Conservation (phyloP, 2,113 vertebrate genomes). For the Lepus europaeus region DNA sequence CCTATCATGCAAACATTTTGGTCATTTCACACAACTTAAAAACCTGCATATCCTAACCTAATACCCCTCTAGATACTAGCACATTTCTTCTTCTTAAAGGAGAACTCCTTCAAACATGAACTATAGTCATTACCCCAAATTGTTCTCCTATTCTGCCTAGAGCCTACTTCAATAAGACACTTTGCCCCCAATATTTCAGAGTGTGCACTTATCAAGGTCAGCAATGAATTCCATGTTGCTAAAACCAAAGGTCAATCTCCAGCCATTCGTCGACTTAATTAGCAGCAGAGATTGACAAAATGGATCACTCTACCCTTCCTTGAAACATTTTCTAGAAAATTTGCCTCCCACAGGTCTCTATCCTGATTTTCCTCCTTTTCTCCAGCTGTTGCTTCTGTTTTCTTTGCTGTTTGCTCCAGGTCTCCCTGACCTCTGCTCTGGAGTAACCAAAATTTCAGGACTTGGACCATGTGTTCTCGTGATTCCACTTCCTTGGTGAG, state of each 20-base stretch:
- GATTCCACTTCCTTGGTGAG: not conserved
- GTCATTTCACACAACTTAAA: not conserved
- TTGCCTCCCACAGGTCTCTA: not conserved
- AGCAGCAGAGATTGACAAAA: not conserved
- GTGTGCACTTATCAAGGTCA: not conserved
- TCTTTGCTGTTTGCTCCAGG: not conserved
- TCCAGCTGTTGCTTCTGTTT: not conserved
- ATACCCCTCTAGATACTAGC: not conserved
- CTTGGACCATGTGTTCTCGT: not conserved
- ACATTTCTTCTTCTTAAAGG: not conserved
- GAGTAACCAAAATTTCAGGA: not conserved
- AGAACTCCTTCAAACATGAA: conserved; percentile 16
- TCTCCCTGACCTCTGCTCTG: not conserved
- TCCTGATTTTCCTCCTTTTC: not conserved
- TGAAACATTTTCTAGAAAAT: conserved; percentile 36
- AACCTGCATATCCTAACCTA: not conserved
- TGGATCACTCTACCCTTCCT: not conserved
- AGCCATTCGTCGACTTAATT: not conserved
- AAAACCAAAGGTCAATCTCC: not conserved
- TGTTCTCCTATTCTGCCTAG: not conserved
- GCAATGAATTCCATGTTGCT: not conserved
- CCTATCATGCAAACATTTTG: not conserved
- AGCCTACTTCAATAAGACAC: not conserved
- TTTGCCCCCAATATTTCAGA: not conserved
- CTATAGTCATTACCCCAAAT: not conserved